These are phyloP conservation scores for Oxytorus armatus DNA, from an alignment of 2,888 invertebrate genomes.

Conservation along the genomic window DNA sequence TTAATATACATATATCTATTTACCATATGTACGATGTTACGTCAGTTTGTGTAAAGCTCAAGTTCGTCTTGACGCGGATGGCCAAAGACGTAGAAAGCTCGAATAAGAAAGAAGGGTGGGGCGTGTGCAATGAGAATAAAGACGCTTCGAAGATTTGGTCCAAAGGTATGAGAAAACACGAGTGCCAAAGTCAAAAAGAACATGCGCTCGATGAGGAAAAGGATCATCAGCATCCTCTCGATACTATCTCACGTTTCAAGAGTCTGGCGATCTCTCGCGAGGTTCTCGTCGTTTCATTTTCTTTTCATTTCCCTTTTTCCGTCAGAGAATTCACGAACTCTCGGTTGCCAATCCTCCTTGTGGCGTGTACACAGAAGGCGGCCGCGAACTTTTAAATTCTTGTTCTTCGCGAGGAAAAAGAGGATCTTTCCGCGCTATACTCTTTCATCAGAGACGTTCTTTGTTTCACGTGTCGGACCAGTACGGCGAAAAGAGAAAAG, in stretches of 20 bases:
- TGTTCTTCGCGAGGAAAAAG: neutral
- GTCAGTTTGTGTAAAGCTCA: neutral
- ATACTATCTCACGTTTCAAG: conserved; percentile 64
- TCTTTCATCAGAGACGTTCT: conserved; percentile 15
- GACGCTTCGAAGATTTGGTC: conserved; percentile 16
- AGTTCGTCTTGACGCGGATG: conserved; percentile 5
- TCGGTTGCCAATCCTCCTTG: neutral
- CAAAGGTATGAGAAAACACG: conserved; percentile 8
- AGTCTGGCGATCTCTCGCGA: conserved; percentile 18
- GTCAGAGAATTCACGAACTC: neutral
- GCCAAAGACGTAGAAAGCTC: neutral
- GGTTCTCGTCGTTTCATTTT: conserved; percentile 24
- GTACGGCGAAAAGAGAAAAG: neutral
- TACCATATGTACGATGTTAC: neutral
- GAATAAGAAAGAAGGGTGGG: conserved; percentile 8
- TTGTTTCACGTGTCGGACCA: conserved; percentile 10
- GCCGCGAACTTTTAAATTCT: conserved; percentile 19
- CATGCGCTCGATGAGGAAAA: conserved; percentile 47
- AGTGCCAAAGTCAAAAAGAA: conserved; percentile 28
- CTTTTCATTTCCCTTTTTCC: neutral
- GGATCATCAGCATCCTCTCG: conserved; percentile 70
- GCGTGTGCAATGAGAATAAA: conserved; percentile 4
- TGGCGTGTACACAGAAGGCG: conserved; percentile 2
- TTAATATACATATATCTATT: too few species aligned
- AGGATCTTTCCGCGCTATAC: neutral